These are phyloP conservation scores for Polyploca ridens DNA, from an alignment of 2,888 invertebrate species.

Conservation along the genomic window DNA sequence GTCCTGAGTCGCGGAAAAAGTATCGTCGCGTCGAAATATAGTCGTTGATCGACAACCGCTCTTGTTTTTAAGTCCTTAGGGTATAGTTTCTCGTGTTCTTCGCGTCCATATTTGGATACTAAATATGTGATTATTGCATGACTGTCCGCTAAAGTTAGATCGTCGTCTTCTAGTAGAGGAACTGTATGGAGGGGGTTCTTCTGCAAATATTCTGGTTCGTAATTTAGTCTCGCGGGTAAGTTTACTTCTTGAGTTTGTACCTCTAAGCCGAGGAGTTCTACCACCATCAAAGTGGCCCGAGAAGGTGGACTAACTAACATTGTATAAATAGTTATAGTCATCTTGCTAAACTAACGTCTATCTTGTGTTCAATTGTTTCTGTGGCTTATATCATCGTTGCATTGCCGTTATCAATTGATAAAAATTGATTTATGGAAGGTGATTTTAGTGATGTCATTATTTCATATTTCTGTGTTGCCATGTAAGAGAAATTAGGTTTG, in stretches of 20 bases:
- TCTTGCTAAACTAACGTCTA: not conserved
- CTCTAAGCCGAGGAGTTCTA: constrained; percentile 43
- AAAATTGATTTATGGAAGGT: not conserved
- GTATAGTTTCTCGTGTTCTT: constrained; percentile 40
- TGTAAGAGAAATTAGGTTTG: no score
- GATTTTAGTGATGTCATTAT: no score
- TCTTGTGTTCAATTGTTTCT: not conserved
- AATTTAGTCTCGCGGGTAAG: constrained; percentile 44
- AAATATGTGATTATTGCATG: constrained; percentile 57
- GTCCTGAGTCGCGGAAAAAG: constrained; percentile 48
- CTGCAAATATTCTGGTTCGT: constrained; percentile 44
- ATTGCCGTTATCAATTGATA: not conserved
- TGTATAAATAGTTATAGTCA: constrained; percentile 42
- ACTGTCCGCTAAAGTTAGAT: constrained; percentile 48
- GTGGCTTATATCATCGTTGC: not conserved
- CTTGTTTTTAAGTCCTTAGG: constrained; percentile 42
- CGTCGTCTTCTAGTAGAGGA: constrained; percentile 55
- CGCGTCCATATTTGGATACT: constrained; percentile 43
- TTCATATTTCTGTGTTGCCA: no score
- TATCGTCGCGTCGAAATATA: constrained; percentile 53
- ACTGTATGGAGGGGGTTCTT: constrained; percentile 59
- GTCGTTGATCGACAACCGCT: constrained; percentile 47
- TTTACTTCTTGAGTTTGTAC: constrained; percentile 45
- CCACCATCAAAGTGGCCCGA: constrained; percentile 45
- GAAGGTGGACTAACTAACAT: constrained; percentile 52